Base-by-base conservation (phyloP, 2,888 invertebrate genomes). In the Epirrita christyi region DNA sequence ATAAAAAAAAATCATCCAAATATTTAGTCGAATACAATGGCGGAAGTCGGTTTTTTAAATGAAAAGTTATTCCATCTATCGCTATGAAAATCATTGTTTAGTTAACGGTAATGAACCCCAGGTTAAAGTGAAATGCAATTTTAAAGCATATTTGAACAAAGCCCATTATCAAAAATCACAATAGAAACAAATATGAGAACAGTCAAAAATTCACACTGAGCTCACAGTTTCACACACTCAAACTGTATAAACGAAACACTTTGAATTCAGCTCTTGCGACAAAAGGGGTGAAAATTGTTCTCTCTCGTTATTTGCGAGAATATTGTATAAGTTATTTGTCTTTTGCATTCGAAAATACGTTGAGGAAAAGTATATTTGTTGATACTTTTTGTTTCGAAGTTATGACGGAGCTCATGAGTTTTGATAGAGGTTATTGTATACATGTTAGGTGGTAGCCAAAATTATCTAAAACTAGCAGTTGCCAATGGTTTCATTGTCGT, bases 221-320 rank as follows among this genome's bases (percentile, higher is more conserved):
- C 7, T 9, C 14, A 14, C 32, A 44, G 14, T 44, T 40, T 45
- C 27, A 11, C 48, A 58, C 51, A 62, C 37, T 55, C 47, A 67
- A 62, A 56, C 61, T 66, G 58, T 54, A 70, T 71, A 64, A 48
- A 59, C 48, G 51, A 56, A 68, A 75, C 63, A 62, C 70, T 71
- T 72, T 68, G 69, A 68, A 65, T 70, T 68, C 66, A 54, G 15
- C 9, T 15, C 40, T 41, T 11, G 40, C 71, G 64, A 77, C 77
- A 77, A 78, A 61, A 76, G 71, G 75, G 63, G 75, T 64, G 76
- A 61, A 70, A 70, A 71, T 71, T 75, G 74, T 71, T 70, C 70
- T 72, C 70, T 69, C 72, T 66, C 63, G 72, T 71, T 73, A 65
- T 72, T 72, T 53, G 68, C 61, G 68, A 68, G 61, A 61, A 55